Conservation (phyloP, 2,797 vertebrate species). For the Vireo griseus region DNA sequence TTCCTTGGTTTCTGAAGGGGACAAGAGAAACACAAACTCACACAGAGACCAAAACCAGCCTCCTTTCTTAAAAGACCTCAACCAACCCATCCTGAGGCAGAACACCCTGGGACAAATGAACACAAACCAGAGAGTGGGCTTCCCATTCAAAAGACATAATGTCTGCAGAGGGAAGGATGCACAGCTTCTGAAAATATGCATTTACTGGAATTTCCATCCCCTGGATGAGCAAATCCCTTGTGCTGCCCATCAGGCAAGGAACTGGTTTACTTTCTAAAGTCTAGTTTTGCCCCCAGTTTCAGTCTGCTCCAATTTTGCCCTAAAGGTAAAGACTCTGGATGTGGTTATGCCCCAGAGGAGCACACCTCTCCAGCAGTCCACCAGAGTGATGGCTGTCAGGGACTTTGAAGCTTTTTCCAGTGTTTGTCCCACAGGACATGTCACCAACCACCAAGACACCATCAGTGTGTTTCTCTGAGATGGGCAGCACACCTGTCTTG, state of each 20-base stretch:
- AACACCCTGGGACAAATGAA: neutral
- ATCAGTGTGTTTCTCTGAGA: neutral
- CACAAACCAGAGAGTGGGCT: neutral
- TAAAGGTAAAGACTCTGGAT: neutral
- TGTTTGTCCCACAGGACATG: neutral
- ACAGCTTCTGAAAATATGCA: neutral
- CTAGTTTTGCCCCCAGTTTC: neutral
- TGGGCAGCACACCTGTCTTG: accelerated
- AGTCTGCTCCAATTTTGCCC: neutral
- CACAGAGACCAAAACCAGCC: neutral
- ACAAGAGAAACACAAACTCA: neutral
- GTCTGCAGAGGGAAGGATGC: neutral
- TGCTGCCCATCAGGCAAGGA: neutral
- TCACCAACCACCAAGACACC: neutral
- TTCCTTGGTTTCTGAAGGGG: neutral
- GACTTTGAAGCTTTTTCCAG: neutral
- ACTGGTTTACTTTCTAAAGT: neutral
- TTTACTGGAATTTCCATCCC: neutral
- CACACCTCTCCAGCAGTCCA: neutral
- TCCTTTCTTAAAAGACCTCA: neutral
- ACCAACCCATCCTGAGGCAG: neutral
- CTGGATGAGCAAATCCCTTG: neutral
- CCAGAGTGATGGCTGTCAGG: neutral
- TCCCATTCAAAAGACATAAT: neutral
- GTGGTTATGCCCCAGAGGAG: neutral